phyloP scores from a whole-genome alignment of 2,888 invertebrate species.

The Leucophora obtusa region DNA sequence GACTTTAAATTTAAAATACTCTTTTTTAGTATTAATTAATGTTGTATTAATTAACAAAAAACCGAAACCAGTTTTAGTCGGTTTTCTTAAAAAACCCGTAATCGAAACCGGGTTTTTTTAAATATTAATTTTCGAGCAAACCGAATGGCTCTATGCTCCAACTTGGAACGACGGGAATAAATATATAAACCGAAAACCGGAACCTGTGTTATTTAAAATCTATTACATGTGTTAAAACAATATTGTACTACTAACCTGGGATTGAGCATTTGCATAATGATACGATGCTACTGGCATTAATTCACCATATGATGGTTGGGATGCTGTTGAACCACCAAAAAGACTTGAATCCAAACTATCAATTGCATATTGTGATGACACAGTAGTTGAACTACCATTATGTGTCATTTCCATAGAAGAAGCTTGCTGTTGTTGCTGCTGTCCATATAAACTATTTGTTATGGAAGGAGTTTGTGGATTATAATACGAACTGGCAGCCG shows the following conservation, averaged over 20 bases:
- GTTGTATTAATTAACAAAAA: too few species aligned
- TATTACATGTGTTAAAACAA: too few species aligned
- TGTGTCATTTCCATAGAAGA: slow-evolving; percentile 37
- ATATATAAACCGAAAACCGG: too few species aligned
- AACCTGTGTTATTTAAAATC: too few species aligned
- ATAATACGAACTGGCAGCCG: slow-evolving; percentile 63
- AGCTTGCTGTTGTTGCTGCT: slow-evolving; percentile 29
- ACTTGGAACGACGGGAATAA: too few species aligned
- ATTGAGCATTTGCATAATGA: slow-evolving; percentile 65
- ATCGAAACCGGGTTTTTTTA: too few species aligned
- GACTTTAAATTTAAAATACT: too few species aligned
- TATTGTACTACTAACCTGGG: slow-evolving; percentile 67
- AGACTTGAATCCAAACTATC: slow-evolving; percentile 69
- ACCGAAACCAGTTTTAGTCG: too few species aligned
- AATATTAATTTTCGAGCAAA: too few species aligned
- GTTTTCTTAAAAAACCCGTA: too few species aligned
- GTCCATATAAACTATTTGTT: slow-evolving; percentile 48
- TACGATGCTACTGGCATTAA: slow-evolving; percentile 66
- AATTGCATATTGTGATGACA: slow-evolving; percentile 61
- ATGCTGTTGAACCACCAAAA: slow-evolving; percentile 67
- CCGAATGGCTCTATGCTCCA: too few species aligned
- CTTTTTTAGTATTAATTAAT: too few species aligned
- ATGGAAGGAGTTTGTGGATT: slow-evolving; percentile 61
- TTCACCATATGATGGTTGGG: slow-evolving; percentile 74
- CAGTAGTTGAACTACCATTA: slow-evolving; percentile 39